Conservation (phyloP, 2,797 vertebrate species). For the Cossypha heuglini region DNA sequence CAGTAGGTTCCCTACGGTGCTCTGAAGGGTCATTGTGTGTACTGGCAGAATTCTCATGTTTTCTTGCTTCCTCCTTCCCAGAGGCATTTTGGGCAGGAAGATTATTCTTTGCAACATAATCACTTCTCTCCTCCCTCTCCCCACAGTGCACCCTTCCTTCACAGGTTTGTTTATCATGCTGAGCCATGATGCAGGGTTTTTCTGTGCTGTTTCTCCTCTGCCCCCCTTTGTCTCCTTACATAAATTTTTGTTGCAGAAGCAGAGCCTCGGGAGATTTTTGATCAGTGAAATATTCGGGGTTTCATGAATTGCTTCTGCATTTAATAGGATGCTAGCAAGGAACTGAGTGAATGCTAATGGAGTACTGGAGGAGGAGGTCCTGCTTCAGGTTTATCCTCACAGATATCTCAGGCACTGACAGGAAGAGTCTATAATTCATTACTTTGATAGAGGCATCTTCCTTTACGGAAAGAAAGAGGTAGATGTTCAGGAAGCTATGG, state of each 20-base stretch:
- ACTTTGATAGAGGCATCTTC: not conserved
- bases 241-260: slow-evolving; percentile 20
- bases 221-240: not conserved
- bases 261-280: slow-evolving; percentile 3
- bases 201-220: not conserved
- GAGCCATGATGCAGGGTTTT: not conserved
- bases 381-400: not conserved
- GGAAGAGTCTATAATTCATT: not conserved
- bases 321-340: not conserved
- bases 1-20: not conserved
- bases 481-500: not conserved
- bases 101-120: slow-evolving; percentile 1
- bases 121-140: not conserved
- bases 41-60: not conserved
- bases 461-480: not conserved
- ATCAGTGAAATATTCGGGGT: not conserved
- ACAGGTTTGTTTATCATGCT: not conserved
- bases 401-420: not conserved
- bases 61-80: not conserved
- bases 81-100: not conserved
- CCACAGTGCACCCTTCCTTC: not conserved
- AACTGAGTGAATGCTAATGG: slow-evolving; percentile 1
- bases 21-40: slow-evolving; percentile 16
- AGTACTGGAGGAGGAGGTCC: not conserved
- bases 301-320: slow-evolving; percentile 28